phyloP scores from a whole-genome alignment of 2,113 vertebrate genomes.

The Callorhinus ursinus region DNA sequence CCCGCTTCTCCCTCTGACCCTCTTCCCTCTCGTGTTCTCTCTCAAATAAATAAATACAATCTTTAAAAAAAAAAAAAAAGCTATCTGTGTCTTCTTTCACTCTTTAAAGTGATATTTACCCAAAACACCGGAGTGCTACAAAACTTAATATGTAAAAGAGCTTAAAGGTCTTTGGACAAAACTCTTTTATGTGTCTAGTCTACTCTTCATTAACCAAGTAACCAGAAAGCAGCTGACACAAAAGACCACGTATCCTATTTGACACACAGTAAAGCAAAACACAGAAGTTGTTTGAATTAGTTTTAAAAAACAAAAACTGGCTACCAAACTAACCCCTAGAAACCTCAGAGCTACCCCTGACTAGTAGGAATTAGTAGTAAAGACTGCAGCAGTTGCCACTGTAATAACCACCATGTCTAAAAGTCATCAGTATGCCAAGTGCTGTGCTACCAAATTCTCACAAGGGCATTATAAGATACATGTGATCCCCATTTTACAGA shows the following conservation, averaged over 20 bases:
- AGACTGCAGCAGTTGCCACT: not conserved
- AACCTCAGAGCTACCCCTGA: not conserved
- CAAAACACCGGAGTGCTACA: not conserved
- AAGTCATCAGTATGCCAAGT: not conserved
- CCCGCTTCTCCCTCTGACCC: too few relatives aligned
- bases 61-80: not conserved
- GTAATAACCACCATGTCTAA: not conserved
- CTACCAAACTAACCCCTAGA: not conserved
- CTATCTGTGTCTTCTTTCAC: not conserved
- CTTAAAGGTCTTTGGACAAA: conserved; percentile 48
- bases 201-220: conserved; percentile 24
- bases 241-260: not conserved
- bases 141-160: not conserved
- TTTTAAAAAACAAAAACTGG: not conserved
- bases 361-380: not conserved
- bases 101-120: conserved; percentile 18
- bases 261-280: not conserved
- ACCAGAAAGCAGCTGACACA: not conserved
- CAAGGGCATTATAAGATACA: not conserved
- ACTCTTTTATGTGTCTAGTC: conserved; percentile 35
- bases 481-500: not conserved
- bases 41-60: too few relatives aligned
- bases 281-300: not conserved
- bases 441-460: not conserved
- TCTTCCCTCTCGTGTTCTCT: too few relatives aligned